Percentiles rank a stretch among this genome's conserved stretches.
Evolutionary conservation across 2,113 vertebrate genomes (phyloP).

Genomic region (Oreotragus oreotragus): DNA sequence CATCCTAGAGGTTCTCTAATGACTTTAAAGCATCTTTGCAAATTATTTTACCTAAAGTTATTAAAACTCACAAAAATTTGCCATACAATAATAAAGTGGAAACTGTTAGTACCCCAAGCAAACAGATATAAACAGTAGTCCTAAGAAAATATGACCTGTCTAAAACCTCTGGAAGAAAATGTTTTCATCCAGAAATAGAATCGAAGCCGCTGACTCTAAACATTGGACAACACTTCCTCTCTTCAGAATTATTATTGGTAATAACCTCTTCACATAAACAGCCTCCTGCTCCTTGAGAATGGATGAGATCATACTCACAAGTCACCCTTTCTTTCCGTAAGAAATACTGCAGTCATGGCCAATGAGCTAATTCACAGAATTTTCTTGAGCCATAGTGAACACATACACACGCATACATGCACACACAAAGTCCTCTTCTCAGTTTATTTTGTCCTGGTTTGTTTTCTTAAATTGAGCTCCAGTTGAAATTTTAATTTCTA

Average conservation of each 20-base stretch:
- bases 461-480: neutral
- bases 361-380: neutral
- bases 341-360: neutral
- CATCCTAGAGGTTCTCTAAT: constrained; percentile 25
- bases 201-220: neutral
- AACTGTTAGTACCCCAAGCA: neutral
- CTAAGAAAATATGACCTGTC: neutral
- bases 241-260: constrained; percentile 36
- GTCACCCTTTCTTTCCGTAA: constrained; percentile 26
- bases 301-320: constrained; percentile 43
- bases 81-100: constrained; percentile 32
- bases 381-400: neutral
- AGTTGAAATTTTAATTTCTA: constrained; percentile 32
- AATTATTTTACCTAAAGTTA: constrained; percentile 30
- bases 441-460: neutral
- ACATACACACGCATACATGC: neutral
- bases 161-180: neutral
- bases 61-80: constrained; percentile 35
- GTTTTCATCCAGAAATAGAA: constrained; percentile 41
- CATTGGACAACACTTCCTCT: constrained; percentile 6
- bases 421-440: neutral
- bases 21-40: constrained; percentile 31
- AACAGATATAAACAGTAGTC: neutral
- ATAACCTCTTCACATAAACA: constrained; percentile 6
- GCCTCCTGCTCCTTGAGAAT: neutral